phyloP scores from a whole-genome alignment of 2,797 vertebrate genomes.

The Semotilus atromaculatus region DNA sequence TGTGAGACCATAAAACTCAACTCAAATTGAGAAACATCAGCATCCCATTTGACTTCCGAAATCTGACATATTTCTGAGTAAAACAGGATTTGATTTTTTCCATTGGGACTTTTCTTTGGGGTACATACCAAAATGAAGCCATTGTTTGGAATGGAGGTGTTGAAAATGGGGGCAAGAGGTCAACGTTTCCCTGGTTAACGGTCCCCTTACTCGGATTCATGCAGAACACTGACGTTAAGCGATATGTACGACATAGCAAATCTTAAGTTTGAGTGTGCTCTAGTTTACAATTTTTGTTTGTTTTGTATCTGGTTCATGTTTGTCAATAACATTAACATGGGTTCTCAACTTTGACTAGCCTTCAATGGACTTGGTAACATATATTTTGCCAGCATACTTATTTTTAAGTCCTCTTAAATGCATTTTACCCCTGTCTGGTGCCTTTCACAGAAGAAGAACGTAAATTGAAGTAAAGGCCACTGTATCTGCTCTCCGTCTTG shows the following conservation, averaged over 20 bases:
- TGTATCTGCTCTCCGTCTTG: constrained; percentile 7
- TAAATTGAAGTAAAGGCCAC: neutral
- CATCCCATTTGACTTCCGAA: neutral
- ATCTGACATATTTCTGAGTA: constrained; percentile 4
- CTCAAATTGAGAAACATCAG: neutral
- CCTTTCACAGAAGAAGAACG: neutral
- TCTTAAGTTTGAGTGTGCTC: neutral
- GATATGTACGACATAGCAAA: neutral
- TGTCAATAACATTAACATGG: neutral
- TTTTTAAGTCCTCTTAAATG: neutral
- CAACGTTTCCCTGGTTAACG: neutral
- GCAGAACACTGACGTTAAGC: neutral
- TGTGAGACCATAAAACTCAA: constrained; percentile 15
- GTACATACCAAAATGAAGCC: neutral
- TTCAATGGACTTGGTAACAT: neutral
- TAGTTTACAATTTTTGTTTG: neutral
- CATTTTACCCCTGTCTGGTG: neutral
- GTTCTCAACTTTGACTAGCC: neutral
- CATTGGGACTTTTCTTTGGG: neutral
- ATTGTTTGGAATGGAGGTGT: neutral
- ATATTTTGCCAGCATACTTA: neutral
- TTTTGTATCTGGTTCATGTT: neutral
- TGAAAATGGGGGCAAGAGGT: constrained; percentile 8
- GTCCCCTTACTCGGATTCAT: neutral
- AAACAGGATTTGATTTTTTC: neutral